Base-by-base conservation (phyloP, 2,797 vertebrate species). In the Oreochromis mossambicus region DNA sequence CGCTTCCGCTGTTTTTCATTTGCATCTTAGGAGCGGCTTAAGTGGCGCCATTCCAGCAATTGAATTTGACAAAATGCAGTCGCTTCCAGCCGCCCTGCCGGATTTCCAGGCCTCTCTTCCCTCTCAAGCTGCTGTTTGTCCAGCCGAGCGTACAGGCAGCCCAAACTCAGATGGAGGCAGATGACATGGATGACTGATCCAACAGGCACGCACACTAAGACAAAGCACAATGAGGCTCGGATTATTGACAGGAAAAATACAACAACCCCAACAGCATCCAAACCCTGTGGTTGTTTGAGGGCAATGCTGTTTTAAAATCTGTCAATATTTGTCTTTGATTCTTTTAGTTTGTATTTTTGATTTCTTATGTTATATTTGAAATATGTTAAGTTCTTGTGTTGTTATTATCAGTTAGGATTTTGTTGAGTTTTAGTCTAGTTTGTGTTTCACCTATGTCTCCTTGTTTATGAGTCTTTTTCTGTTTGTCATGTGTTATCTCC, bases 101-200 rank as follows among this genome's bases (percentile, higher is more conserved):
- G 73, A 81, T 86, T 66, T 81, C 75, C 79, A 29, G 77, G 86
- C 87, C 86, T 84, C 77, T 90, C 84, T 85, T 92, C 84, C 88
- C 84, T 86, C 88, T 89, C 88, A 85, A 92, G 89, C 87, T 90
- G 90, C 90, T 83, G 90, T 91, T 88, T 82, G 87, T 75, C 86
- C 90, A 87, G 91, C 86, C 92, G 41, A 87, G 91, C 87, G 41
- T 92, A 82, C 87, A 78, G 80, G 36, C 82, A 79, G 83, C 80
- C 83, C 87, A 79, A 83, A 87, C 88, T 89, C 90, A 80, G 83
- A 87, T 75, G 87, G 89, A 92, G 85, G 80, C 86, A 86, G 83
- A 93, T 86, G 93, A 88, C 88, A 54, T 76, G 89, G 89, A 90
- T 91, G 92, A 83, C 83, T 90, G 92, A 86, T 84, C 91, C 86